Base-by-base conservation (phyloP, 2,888 invertebrate species). In the Epinotia demarniana region DNA sequence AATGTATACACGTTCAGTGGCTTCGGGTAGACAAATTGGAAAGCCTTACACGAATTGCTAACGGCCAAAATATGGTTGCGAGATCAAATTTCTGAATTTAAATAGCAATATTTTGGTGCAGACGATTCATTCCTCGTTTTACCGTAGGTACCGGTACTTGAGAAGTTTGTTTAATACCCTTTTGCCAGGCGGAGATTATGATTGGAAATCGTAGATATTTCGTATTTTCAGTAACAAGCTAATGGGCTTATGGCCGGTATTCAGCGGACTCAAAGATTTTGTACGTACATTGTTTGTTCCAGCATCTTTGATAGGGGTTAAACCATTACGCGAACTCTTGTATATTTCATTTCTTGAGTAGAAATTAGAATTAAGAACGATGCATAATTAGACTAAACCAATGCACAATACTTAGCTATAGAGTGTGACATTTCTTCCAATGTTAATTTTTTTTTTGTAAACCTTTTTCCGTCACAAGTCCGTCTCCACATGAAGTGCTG, bases 161-260 rank as follows among this genome's bases (percentile, higher is more conserved):
- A 58, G 23, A 73, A 70, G 33, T 74, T 70, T 39, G 63, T 60
- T 49, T 57, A 58, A 74, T 69, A 58, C 46, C 74, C 69, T 64
- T 75, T 70, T 19, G 55, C 63, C 62, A 55, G 58, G 58, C n/a
- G 57, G 68, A 70, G 64, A 70, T 75, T 70, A 75, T 49, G 58
- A 75, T 53, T 64, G 49, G 39, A 27, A 58, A 70, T 60, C 53
- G 49, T 39, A 18, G 16, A 23, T 64, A 75, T 69, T 75, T 60
- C 57, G 49, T 23, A 43, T 70, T 49, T 49, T 23, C 62, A 57
- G 46, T 12, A 27, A 27, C 23, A 46, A 69, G 63, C 69, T 75
- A 70, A 70, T 75, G 58, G 39, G 63, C 58, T 49, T 75, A 70
- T 64, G 60, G 13, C 70, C 70, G 49, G 64, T 66, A 75, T 75